Conservation (phyloP, 2,113 vertebrate species). For the Herpailurus yagouaroundi region DNA sequence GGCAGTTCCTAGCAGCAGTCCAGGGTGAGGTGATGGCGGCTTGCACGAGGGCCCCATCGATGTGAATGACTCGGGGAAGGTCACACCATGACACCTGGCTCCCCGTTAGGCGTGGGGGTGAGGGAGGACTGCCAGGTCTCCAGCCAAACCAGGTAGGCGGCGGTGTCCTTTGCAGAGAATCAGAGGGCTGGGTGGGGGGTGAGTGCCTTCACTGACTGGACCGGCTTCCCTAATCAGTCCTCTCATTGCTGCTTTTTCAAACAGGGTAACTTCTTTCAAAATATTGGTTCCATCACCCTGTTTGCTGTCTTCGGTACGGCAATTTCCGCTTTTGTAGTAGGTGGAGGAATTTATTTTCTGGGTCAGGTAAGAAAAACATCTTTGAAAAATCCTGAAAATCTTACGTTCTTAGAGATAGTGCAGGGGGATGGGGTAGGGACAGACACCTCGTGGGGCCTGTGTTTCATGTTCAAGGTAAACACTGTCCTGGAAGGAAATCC, state of each 20-base stretch:
- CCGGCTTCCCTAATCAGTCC: not conserved
- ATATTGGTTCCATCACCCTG: constrained; percentile 98
- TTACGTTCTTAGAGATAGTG: not conserved
- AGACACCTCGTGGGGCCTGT: not conserved
- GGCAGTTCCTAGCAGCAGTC: not conserved
- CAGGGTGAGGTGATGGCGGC: not conserved
- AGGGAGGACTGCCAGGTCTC: not conserved
- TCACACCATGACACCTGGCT: not conserved
- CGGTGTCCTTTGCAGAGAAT: not conserved
- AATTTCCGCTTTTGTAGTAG: constrained; percentile 98
- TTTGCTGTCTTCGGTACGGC: constrained; percentile 98
- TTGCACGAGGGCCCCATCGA: not conserved
- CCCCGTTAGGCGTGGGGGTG: not conserved
- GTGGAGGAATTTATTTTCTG: constrained; percentile 98
- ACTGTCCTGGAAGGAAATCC: not conserved
- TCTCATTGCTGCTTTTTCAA: constrained; percentile 61
- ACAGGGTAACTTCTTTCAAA: constrained; percentile 99
- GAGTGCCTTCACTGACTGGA: rapidly evolving
- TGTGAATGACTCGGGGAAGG: not conserved
- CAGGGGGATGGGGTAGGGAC: not conserved
- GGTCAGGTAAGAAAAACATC: constrained; percentile 91
- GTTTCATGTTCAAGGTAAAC: not conserved
- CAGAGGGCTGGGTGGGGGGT: not conserved
- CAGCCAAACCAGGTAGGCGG: not conserved
- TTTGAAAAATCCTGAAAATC: constrained; percentile 10